Conservation (phyloP, 2,888 invertebrate species). For the Heliconius hortense region DNA sequence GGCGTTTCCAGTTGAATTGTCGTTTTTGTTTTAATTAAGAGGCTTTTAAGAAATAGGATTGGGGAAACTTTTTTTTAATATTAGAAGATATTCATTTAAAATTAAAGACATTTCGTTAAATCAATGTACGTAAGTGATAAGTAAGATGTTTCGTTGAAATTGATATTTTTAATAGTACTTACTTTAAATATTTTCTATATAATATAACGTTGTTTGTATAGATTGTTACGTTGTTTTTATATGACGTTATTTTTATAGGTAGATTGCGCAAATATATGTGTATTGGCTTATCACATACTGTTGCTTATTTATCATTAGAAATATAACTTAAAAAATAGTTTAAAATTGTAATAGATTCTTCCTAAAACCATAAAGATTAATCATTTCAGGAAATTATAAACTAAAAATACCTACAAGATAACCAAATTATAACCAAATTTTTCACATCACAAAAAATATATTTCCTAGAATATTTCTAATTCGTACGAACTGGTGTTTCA, state of each 20-base stretch:
- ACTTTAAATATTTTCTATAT: too few relatives aligned
- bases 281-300: too few relatives aligned
- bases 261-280: too few relatives aligned
- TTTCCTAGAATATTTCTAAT: constrained; percentile 4
- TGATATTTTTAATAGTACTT: too few relatives aligned
- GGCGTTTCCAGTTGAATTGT: background rate
- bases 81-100: background rate
- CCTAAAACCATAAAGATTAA: background rate
- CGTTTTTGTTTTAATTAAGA: background rate
- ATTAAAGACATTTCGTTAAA: background rate
- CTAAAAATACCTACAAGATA: background rate
- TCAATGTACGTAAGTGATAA: background rate
- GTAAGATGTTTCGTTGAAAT: background rate
- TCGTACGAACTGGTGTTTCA: background rate
- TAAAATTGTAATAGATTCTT: background rate
- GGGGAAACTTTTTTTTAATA: background rate
- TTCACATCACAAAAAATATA: background rate
- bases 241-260: too few relatives aligned
- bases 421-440: background rate
- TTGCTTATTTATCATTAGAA: too few relatives aligned
- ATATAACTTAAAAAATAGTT: too few relatives aligned
- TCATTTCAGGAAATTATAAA: background rate
- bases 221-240: too few relatives aligned
- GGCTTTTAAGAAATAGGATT: background rate
- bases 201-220: too few relatives aligned